Conservation (phyloP, 2,888 invertebrate species). For the Yponomeuta sedellus region DNA sequence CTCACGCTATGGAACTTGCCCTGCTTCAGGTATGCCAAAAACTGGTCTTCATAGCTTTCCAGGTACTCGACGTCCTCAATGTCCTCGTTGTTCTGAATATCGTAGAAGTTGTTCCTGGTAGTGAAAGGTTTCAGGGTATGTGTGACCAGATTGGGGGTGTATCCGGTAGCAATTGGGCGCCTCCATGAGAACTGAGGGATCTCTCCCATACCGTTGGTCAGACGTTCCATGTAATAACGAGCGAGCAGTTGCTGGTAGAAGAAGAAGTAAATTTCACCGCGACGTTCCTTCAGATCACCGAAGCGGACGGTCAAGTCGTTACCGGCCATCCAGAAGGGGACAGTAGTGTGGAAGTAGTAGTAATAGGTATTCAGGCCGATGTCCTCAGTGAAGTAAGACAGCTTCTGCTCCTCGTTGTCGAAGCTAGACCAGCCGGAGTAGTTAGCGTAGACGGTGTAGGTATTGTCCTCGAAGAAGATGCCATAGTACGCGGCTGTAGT, state of each 20-base stretch:
- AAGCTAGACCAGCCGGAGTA: conserved; percentile 72
- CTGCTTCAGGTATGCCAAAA: conserved; percentile 54
- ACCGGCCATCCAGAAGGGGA: conserved; percentile 79
- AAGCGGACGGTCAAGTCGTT: conserved; percentile 48
- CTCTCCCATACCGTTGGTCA: conserved; percentile 78
- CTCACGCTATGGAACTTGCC: conserved; percentile 66
- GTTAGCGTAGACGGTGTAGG: conserved; percentile 74
- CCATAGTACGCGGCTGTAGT: conserved; percentile 51
- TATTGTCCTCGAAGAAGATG: conserved; percentile 50
- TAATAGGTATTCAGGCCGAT: conserved; percentile 81
- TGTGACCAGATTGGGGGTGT: conserved; percentile 63
- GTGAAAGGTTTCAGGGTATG: conserved; percentile 72
- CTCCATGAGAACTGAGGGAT: conserved; percentile 71
- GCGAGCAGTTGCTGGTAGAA: conserved; percentile 81
- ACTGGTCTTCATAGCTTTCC: conserved; percentile 63
- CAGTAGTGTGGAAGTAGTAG: conserved; percentile 78
- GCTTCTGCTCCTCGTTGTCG: conserved; percentile 73
- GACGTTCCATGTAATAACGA: conserved; percentile 82
- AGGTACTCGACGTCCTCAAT: conserved; percentile 54
- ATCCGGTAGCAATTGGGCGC: conserved; percentile 58
- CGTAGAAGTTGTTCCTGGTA: conserved; percentile 69
- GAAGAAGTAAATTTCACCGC: conserved; percentile 81
- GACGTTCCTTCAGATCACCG: conserved; percentile 64
- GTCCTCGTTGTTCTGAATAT: conserved; percentile 49
- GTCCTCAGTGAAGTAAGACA: conserved; percentile 83